phyloP scores from a whole-genome alignment of 2,113 vertebrate species.

The Pagrus major region DNA sequence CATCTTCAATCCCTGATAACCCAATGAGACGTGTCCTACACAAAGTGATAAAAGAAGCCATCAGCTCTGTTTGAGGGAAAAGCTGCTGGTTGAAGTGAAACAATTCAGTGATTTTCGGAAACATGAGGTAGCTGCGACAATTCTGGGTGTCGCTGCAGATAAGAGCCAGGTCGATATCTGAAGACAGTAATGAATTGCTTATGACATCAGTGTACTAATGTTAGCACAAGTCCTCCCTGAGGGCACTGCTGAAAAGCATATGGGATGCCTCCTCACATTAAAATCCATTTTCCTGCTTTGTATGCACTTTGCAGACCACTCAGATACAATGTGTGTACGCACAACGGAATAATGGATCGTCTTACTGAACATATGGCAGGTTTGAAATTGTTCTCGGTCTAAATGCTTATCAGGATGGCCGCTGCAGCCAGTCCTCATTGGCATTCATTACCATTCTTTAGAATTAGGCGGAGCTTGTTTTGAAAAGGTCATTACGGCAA shows the following conservation, averaged over 20 bases:
- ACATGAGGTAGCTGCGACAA: slow-evolving; percentile 18
- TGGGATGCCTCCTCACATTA: slow-evolving; percentile 45
- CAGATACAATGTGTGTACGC: background rate
- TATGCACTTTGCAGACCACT: slow-evolving; percentile 38
- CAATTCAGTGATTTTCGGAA: background rate
- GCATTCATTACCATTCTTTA: slow-evolving; percentile 56
- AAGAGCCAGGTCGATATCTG: slow-evolving; percentile 57
- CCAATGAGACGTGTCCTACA: background rate
- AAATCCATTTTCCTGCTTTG: slow-evolving; percentile 43
- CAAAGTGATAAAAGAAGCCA: background rate
- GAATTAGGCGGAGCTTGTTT: slow-evolving; percentile 39
- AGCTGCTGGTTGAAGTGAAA: background rate
- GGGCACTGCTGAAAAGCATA: slow-evolving; percentile 51
- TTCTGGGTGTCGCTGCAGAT: slow-evolving; percentile 56
- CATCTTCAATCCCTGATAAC: background rate
- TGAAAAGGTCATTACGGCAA: slow-evolving; percentile 68
- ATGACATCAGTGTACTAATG: slow-evolving; percentile 68
- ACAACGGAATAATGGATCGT: slow-evolving; percentile 27
- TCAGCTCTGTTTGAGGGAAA: background rate
- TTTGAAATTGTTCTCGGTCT: slow-evolving; percentile 22
- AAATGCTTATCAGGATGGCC: slow-evolving; percentile 28
- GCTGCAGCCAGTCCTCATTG: slow-evolving; percentile 29
- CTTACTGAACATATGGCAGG: slow-evolving; percentile 33
- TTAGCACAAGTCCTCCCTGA: slow-evolving; percentile 50
- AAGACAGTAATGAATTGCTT: slow-evolving; percentile 66